Conservation (phyloP, 2,888 invertebrate genomes). For the Eugnorisma glareosa region DNA sequence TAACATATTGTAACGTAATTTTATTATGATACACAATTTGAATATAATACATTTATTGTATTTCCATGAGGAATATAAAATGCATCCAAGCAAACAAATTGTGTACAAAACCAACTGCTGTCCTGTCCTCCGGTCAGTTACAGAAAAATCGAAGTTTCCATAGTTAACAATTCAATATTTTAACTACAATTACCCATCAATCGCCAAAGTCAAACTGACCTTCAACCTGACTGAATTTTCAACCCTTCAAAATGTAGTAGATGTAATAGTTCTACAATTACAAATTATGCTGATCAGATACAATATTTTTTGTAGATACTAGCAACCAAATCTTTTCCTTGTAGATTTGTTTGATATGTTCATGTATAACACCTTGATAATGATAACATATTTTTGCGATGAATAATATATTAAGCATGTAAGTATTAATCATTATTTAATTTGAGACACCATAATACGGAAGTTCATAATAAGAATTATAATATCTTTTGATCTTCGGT, state of each 20-base stretch:
- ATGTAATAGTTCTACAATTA: slow-evolving; percentile 8
- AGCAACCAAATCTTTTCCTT: slow-evolving; percentile 5
- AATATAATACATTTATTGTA: not conserved
- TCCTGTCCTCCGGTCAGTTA: not conserved
- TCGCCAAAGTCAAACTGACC: not conserved
- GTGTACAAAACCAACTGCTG: not conserved
- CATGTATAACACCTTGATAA: slow-evolving; percentile 39
- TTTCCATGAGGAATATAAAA: not conserved
- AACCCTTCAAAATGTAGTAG: not conserved
- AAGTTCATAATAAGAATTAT: slow-evolving; percentile 3
- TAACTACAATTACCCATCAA: not conserved
- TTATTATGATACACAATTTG: not conserved
- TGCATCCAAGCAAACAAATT: not conserved
- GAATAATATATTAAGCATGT: slow-evolving; percentile 17
- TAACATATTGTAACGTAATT: not conserved
- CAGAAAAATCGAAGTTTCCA: not conserved
- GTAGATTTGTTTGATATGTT: slow-evolving; percentile 12
- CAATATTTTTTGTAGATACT: not conserved
- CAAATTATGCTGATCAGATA: slow-evolving; percentile 6
- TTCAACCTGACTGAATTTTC: not conserved
- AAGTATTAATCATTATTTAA: not conserved
- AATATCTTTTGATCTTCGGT: not conserved
- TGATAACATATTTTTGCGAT: slow-evolving; percentile 45
- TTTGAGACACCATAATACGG: not conserved
- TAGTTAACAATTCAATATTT: not conserved